A percentile compares a stretch with the other conserved stretches of the same genome.
Evolutionary conservation across 2,797 vertebrate species (phyloP).

Genomic region (Leptoclinus maculatus): DNA sequence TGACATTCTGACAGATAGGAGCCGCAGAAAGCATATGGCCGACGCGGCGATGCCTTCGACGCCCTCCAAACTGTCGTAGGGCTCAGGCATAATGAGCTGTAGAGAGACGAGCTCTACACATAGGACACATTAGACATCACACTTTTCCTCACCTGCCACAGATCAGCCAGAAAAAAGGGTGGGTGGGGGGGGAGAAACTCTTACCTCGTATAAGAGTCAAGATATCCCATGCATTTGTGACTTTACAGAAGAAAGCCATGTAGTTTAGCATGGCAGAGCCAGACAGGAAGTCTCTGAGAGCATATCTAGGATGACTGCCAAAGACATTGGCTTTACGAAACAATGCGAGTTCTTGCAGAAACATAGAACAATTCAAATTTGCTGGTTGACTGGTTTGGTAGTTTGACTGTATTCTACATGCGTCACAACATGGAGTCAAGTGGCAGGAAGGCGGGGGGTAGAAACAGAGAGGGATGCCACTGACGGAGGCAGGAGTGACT

Average conservation of each 20-base stretch:
- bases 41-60: slow-evolving; percentile 69
- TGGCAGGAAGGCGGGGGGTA: slow-evolving; percentile 15
- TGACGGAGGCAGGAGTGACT: slow-evolving; percentile 39
- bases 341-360: slow-evolving; percentile 32
- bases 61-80: slow-evolving; percentile 74
- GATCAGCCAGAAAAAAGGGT: slow-evolving; percentile 41
- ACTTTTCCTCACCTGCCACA: slow-evolving; percentile 65
- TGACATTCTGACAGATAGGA: slow-evolving; percentile 84
- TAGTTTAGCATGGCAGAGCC: slow-evolving; percentile 43
- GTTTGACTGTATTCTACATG: slow-evolving; percentile 27
- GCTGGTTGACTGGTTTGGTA: slow-evolving; percentile 22
- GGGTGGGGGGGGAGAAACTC: not conserved
- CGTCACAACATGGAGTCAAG: slow-evolving; percentile 36
- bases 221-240: slow-evolving; percentile 47
- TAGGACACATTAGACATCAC: slow-evolving; percentile 72
- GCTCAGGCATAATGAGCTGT: slow-evolving; percentile 75
- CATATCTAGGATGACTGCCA: slow-evolving; percentile 33
- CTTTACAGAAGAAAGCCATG: slow-evolving; percentile 57
- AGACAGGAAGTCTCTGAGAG: slow-evolving; percentile 44
- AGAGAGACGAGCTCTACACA: slow-evolving; percentile 62
- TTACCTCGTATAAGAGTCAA: slow-evolving; percentile 46
- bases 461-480: slow-evolving; percentile 49
- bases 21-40: slow-evolving; percentile 81
- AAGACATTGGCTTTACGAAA: slow-evolving; percentile 35
- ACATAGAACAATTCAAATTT: slow-evolving; percentile 45